Evolutionary conservation across 2,888 invertebrate genomes (phyloP), one percentile per base, ranked within the genome.

Genomic region (Caenorhabditis sp.): DNA sequence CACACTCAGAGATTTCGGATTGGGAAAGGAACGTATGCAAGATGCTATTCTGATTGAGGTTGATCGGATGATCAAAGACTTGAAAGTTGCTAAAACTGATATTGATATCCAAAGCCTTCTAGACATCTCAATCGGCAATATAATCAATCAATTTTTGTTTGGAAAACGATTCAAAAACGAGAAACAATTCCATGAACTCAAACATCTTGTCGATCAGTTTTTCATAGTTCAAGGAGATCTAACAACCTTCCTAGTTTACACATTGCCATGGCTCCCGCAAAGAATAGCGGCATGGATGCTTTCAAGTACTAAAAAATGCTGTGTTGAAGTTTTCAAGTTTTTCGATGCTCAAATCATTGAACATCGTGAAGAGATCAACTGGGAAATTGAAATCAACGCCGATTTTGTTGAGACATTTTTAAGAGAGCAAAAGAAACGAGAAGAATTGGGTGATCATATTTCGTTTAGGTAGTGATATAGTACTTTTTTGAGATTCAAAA

Each of bases 131-230:
- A 74, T 76, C 23, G 78, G 76, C 1, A 70, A 63, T 21, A 50
- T 79, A 2, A 78, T 78, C 57, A 78, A 78, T 43, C 78, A 78
- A 43, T 59, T 78, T 12, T 67, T 78, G 1, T 78, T 78, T 27
- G 76, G 76, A 20, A 59, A 65, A 49, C 67, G 76, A 17, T 79
- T 79, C 57, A 60, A 70, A 20, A 65, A 79, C 21, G 63, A 67
- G 2, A 20, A 25, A 2, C 17, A 31, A 26, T 56, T 56, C 17
- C 17, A 43, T 14, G 17, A 43, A 43, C 3, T 43, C 14, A 43
- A 43, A 7, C 10, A 17, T 21, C 57, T 59, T 49, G 8, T 20
- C 27, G n/a, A 36, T 63, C 1, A 67, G 67, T 56, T 23, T 27
- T 2, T 49, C 57, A 59, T 63, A n/a, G 56, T 67, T 10, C 67